Percentiles rank a stretch among this genome's conserved stretches.
Conservation (phyloP, 1,140 invertebrate species). For the Diplogasteroides magnus region DNA sequence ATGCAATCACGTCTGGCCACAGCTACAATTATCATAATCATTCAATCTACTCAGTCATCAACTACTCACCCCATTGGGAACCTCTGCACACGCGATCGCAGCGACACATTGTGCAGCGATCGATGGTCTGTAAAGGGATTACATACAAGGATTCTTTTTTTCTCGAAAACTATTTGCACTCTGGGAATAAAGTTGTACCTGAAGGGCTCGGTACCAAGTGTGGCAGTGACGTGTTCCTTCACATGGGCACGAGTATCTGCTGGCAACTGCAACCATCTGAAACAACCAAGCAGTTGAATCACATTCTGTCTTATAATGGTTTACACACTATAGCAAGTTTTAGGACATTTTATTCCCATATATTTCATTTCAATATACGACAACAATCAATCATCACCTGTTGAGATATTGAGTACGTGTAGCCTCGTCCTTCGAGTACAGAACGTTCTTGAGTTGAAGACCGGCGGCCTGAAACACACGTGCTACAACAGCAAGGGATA, state of each 20-base stretch:
- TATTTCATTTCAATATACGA: too few relatives aligned
- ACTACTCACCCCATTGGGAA: conserved; percentile 65
- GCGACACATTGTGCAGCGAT: conserved; percentile 97
- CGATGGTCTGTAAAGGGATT: too few relatives aligned
- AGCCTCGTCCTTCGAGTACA: conserved; percentile 86
- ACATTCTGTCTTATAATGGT: too few relatives aligned
- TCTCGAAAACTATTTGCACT: too few relatives aligned
- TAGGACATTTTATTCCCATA: too few relatives aligned
- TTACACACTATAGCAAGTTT: too few relatives aligned
- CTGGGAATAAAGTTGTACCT: too few relatives aligned
- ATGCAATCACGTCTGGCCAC: conserved; percentile 75
- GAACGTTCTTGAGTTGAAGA: conserved; percentile 93
- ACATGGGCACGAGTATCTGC: conserved; percentile 78
- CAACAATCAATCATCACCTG: too few relatives aligned
- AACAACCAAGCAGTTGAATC: too few relatives aligned
- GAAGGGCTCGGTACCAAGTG: conserved; percentile 88
- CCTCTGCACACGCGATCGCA: conserved; percentile 90
- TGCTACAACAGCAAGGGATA: not conserved
- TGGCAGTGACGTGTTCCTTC: conserved; percentile 89
- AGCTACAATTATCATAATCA: conserved; percentile 41
- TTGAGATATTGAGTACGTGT: conserved; percentile 76
- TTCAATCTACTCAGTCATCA: not conserved
- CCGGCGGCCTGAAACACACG: conserved; percentile 77
- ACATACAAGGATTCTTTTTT: too few relatives aligned
- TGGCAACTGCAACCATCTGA: conserved; percentile 64